phyloP scores from a whole-genome alignment of 2,113 vertebrate genomes.

The Pollachius pollachius region DNA sequence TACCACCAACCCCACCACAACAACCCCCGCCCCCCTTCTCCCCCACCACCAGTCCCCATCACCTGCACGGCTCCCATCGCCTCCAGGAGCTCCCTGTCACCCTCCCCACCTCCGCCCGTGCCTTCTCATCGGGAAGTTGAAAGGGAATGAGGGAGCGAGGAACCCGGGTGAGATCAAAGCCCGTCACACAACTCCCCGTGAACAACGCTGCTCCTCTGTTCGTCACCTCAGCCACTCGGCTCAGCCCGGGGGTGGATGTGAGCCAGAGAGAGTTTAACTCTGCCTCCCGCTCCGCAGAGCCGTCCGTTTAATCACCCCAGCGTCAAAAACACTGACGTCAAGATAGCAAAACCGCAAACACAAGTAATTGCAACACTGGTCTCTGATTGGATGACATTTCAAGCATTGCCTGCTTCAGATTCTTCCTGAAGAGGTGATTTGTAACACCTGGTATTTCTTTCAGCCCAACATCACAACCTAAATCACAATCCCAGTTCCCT shows the following conservation, averaged over 20 bases:
- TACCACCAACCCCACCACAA: too few relatives aligned
- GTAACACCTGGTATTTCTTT: too few relatives aligned
- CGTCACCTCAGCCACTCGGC: slow-evolving; percentile 5
- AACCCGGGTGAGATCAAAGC: slow-evolving; percentile 45
- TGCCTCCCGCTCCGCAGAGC: slow-evolving; percentile 18
- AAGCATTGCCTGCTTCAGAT: too few relatives aligned
- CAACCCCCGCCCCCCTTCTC: too few relatives aligned
- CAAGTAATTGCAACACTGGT: too few relatives aligned
- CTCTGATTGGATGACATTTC: too few relatives aligned
- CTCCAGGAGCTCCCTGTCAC: slow-evolving; percentile 27
- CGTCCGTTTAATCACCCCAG: slow-evolving; percentile 21
- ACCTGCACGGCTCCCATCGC: slow-evolving; percentile 16
- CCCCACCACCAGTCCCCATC: background rate
- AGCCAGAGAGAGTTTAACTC: slow-evolving; percentile 18
- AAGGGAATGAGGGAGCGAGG: slow-evolving; percentile 45
- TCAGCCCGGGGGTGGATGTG: slow-evolving; percentile 4
- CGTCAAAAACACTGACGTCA: background rate
- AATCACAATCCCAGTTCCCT: too few relatives aligned
- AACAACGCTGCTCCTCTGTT: slow-evolving; percentile 17
- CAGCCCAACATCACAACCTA: too few relatives aligned
- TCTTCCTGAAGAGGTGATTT: too few relatives aligned
- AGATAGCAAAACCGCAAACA: too few relatives aligned
- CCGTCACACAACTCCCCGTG: slow-evolving; percentile 22
- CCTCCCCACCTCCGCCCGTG: slow-evolving; percentile 10
- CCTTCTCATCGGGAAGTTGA: slow-evolving; percentile 32